phyloP scores from a whole-genome alignment of 1,140 invertebrate genomes.

The Caenorhabditis briggsae region DNA sequence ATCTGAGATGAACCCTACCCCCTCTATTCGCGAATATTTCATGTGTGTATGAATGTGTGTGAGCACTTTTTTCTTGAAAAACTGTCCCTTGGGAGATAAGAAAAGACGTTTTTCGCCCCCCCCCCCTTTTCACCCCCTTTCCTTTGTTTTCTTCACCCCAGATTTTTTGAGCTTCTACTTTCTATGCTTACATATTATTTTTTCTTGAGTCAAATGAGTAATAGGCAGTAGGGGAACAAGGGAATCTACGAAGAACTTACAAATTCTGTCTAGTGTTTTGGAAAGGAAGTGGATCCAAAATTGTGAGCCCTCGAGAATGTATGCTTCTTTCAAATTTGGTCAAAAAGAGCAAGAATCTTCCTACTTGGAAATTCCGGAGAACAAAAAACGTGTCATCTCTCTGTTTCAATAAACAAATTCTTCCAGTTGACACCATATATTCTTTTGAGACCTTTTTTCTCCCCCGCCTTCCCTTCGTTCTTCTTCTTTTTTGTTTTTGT shows the following conservation, averaged over 20 bases:
- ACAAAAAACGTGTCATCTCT: constrained; percentile 20
- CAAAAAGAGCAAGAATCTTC: neutral
- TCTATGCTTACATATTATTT: neutral
- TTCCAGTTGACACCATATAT: neutral
- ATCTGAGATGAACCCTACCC: constrained; percentile 30
- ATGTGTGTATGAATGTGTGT: constrained; percentile 49
- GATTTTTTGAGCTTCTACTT: constrained; percentile 19
- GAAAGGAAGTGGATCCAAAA: neutral
- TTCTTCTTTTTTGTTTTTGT: neutral
- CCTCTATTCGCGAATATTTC: constrained; percentile 1
- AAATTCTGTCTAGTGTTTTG: neutral
- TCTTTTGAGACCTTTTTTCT: neutral
- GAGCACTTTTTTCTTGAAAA: constrained; percentile 29
- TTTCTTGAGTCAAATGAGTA: constrained; percentile 37
- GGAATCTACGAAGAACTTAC: neutral
- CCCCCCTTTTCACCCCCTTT: neutral
- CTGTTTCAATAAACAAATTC: constrained; percentile 45
- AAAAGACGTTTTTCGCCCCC: constrained; percentile 22
- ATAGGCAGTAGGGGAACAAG: constrained; percentile 7
- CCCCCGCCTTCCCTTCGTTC: neutral
- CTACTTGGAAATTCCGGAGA: neutral
- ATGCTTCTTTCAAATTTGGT: neutral
- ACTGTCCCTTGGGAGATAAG: constrained; percentile 11
- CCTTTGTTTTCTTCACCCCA: constrained; percentile 7
- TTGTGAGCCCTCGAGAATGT: neutral